A percentile compares a stretch with the other conserved stretches of the same genome.
These are phyloP conservation scores for Protomyctophum bolini DNA, from an alignment of 2,113 vertebrate genomes.

Conservation along the genomic window DNA sequence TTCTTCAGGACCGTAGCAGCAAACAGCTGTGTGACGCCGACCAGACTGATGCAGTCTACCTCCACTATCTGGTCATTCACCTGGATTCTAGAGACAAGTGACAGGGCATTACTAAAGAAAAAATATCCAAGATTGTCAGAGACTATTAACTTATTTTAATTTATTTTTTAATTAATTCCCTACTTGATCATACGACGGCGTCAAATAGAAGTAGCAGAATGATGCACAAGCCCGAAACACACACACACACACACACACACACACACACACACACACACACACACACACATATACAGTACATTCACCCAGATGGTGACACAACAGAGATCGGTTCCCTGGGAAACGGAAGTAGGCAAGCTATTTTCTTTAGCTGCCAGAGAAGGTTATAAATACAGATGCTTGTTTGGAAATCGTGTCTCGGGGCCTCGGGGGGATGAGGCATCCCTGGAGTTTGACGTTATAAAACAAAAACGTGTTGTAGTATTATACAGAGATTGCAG, in stretches of 20 bases:
- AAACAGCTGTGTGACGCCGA: slow-evolving; percentile 92
- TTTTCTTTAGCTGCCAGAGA: slow-evolving; percentile 35
- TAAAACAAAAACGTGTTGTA: slow-evolving; percentile 3
- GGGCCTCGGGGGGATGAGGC: slow-evolving; percentile 19
- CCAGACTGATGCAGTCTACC: slow-evolving; percentile 89
- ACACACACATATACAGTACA: background rate
- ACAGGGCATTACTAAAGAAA: background rate
- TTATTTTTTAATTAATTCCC: too few species aligned
- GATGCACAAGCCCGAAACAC: too few species aligned
- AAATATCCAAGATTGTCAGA: too few species aligned
- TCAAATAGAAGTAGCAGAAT: too few species aligned
- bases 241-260: background rate
- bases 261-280: background rate
- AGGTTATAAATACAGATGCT: slow-evolving; percentile 49
- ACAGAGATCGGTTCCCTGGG: slow-evolving; percentile 28
- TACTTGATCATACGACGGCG: too few species aligned
- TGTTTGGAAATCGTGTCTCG: slow-evolving; percentile 38
- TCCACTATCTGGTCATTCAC: slow-evolving; percentile 96
- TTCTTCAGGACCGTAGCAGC: slow-evolving; percentile 93
- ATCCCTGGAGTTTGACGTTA: slow-evolving; percentile 16
- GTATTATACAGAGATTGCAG: background rate
- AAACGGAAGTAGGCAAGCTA: slow-evolving; percentile 23
- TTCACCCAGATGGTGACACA: background rate
- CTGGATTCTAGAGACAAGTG: slow-evolving; percentile 80
- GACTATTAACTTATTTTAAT: background rate